Conservation (phyloP, 2,113 vertebrate genomes). For the Ploceus nigricollis region DNA sequence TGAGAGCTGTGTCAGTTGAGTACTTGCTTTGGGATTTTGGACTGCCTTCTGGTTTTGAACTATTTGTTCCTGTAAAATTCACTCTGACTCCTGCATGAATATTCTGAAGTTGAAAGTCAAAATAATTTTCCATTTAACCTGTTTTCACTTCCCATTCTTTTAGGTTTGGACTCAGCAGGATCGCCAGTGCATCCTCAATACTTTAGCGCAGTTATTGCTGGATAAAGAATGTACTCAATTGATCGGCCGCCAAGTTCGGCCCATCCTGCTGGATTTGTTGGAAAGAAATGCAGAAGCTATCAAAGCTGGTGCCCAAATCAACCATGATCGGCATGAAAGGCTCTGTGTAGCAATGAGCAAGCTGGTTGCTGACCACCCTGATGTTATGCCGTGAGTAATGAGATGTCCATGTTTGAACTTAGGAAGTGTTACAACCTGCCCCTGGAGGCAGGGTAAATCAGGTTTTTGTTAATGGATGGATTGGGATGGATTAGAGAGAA, state of each 20-base stretch:
- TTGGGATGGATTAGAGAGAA: not conserved
- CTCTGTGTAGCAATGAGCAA: slow-evolving; percentile 95
- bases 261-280: slow-evolving; percentile 88
- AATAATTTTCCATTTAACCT: not conserved
- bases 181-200: slow-evolving; percentile 84
- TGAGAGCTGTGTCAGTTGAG: not conserved
- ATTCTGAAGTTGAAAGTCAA: not conserved
- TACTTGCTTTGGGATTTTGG: not conserved
- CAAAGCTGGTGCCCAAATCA: slow-evolving; percentile 79
- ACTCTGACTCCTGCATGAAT: not conserved
- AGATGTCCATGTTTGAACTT: not conserved
- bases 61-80: not conserved
- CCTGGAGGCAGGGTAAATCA: no score
- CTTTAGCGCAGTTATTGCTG: slow-evolving; percentile 82
- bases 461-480: not conserved
- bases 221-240: slow-evolving; percentile 91
- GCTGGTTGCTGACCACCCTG: slow-evolving; percentile 84
- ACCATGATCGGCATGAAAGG: slow-evolving; percentile 92
- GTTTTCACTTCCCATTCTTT: not conserved
- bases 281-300: slow-evolving; percentile 88
- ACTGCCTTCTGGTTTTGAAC: not conserved
- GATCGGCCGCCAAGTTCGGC: slow-evolving; percentile 85
- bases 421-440: not conserved
- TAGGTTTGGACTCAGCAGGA: slow-evolving; percentile 92
- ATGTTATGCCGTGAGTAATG: slow-evolving; percentile 86